Base-by-base conservation (phyloP, 2,888 invertebrate species). In the Ceriagrion tenellum region DNA sequence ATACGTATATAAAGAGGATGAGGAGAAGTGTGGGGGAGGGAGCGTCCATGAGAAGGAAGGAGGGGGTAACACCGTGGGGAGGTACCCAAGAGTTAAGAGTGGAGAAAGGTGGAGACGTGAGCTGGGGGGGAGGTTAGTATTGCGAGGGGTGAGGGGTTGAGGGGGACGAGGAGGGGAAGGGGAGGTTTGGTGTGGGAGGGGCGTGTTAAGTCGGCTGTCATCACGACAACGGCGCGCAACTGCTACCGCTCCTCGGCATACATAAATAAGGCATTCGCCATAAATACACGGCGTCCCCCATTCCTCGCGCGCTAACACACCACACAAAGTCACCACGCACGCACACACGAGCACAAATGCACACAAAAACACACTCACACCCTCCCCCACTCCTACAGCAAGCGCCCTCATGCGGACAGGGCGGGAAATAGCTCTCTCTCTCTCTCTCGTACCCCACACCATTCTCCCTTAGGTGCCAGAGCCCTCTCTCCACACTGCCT, bases 251-350 rank as follows among this genome's bases (percentile, higher is more conserved):
- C 91, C 91, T 63, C 63, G 63, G 91, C 91, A 91, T 91, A 91
- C 91, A 91, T 91, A 91, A 91, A 91, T 91, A 91, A 91, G 91
- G 91, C 91, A 91, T 91, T 91, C 91, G 91, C 91, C 91, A 91
- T 91, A 91, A 91, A 91, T 91, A 91, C 91, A 91, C 91, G 63
- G 91, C 40, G 59, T 35, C 63, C 91, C 63, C 63, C 55, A 30
- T 63, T 35, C 81, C 69, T 26, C 12, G 81, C 81, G 81, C 81
- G 30, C 81, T 35, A 30, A 81, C 81, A 81, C 81, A 30, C 30
- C 30, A 74, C 30, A 81, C 81, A 69, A 26, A 47, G 47, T 47
- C 47, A 47, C 47, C 47, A 47, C 47, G 47, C 47, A 47, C 47
- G 47, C 81, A 81, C 81, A 81, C 81, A 81, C 35, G 26, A 23